Evolutionary conservation across 2,888 invertebrate genomes (phyloP).

Genomic region (Lasioglossum pauxillum): DNA sequence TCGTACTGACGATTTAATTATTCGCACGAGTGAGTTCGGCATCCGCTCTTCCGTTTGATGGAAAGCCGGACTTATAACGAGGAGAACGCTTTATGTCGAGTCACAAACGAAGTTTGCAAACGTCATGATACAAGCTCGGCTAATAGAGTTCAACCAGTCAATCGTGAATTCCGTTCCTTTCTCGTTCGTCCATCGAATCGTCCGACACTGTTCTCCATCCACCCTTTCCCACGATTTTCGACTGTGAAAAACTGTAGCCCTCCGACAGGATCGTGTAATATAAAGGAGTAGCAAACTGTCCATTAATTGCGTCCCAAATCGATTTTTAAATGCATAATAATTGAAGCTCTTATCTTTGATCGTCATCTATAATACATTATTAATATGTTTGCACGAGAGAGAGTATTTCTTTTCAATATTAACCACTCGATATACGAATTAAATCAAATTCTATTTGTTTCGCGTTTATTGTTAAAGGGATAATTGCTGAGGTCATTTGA

Average conservation of each 20-base stretch:
- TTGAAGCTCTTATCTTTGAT: background rate
- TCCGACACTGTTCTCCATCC: slow-evolving; percentile 14
- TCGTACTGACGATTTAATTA: slow-evolving; percentile 66
- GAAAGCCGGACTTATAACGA: slow-evolving; percentile 53
- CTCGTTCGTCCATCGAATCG: slow-evolving; percentile 27
- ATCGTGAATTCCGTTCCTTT: slow-evolving; percentile 39
- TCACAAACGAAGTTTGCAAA: slow-evolving; percentile 46
- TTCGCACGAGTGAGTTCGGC: slow-evolving; percentile 57
- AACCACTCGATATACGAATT: too few relatives aligned
- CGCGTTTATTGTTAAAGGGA: too few relatives aligned
- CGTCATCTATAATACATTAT: background rate
- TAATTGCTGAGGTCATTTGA: too few relatives aligned
- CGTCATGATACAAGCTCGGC: slow-evolving; percentile 36
- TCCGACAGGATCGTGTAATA: background rate
- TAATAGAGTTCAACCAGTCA: slow-evolving; percentile 56
- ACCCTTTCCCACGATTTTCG: background rate
- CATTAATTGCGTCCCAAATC: background rate
- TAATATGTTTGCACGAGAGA: background rate
- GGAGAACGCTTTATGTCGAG: slow-evolving; percentile 40
- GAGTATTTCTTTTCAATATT: too few relatives aligned
- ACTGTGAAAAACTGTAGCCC: slow-evolving; percentile 16
- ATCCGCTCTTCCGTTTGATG: slow-evolving; percentile 43
- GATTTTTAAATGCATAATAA: background rate
- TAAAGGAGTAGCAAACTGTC: background rate
- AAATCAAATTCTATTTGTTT: too few relatives aligned